Percentiles rank a stretch among this genome's conserved stretches.
These are phyloP conservation scores for Cassiopea andromeda DNA, from an alignment of 30 jellyfish, hydroid and myxozoan genomes.

Conservation along the genomic window DNA sequence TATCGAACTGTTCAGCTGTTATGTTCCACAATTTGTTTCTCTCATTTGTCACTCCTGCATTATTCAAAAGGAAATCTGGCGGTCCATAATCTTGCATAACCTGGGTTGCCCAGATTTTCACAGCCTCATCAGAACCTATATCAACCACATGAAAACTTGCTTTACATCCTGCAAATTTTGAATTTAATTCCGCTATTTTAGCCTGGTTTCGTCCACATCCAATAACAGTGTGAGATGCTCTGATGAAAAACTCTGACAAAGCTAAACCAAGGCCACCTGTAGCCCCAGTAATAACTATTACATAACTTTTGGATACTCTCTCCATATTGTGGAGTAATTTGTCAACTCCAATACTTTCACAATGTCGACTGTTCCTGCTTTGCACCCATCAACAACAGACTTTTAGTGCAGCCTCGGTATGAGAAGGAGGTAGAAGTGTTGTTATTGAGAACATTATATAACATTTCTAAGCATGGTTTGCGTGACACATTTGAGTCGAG, in stretches of 20 bases:
- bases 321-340: neutral
- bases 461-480: neutral
- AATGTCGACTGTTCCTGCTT: neutral
- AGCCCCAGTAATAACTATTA: constrained; percentile 77
- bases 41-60: constrained; percentile 63
- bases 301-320: neutral
- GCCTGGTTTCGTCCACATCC: constrained; percentile 83
- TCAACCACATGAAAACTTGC: constrained; percentile 67
- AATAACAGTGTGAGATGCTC: constrained; percentile 60
- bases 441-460: neutral
- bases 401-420: neutral
- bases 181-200: constrained; percentile 50
- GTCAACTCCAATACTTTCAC: too few species aligned
- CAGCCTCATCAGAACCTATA: constrained; percentile 45
- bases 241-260: constrained; percentile 52
- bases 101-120: constrained; percentile 56
- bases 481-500: neutral
- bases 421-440: neutral
- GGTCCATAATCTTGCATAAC: constrained; percentile 53
- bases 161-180: constrained; percentile 5
- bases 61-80: constrained; percentile 75
- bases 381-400: neutral
- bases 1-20: constrained; percentile 61
- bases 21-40: constrained; percentile 67
- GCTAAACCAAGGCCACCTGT: constrained; percentile 85